Evolutionary conservation across 2,888 invertebrate species (phyloP), one percentile per base, ranked within the genome.

Genomic region (Drosophila subsilvestris): DNA sequence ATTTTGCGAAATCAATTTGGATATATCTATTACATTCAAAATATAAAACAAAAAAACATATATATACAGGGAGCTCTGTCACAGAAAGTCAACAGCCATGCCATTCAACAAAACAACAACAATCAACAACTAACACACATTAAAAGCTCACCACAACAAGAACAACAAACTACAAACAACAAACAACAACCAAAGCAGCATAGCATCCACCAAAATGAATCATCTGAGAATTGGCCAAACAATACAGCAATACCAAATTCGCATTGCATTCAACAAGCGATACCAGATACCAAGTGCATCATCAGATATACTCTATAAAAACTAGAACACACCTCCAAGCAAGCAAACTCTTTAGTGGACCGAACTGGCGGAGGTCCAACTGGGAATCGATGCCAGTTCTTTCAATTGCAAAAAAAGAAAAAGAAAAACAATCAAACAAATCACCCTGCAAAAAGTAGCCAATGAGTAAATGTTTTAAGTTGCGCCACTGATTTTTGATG

Each of bases 51-150:
- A 42, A 61, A 61, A 75, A 50, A 59, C 69, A 59, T 51, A 29
- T 80, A 81, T 82, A 85, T 86, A 79, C 85, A 86, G 85, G 85
- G 85, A 86, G 85, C 75, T 82, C 87, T 84, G 86, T 87, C 68
- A 75, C 76, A 86, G 85, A 86, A 86, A 86, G 81, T 63, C 73
- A 76, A 76, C 58, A 56, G 58, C 66, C 58, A 74, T 55, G 58
- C 66, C 58, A 74, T 55, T 32, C 55, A 70, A 44, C 49, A 49
- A 62, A 20, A 53, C 51, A 48, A 42, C 51, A 44, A 72, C 61
- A 68, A 76, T 56, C 63, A 54, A 59, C 48, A 29, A 25, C 6
- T 8, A 37, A 48, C 45, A 73, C 74, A 81, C 68, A 65, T 65
- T 32, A 57, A 62, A 22, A 56, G 50, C 55, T 10, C 37, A 61